These are phyloP conservation scores for Bombus huntii DNA, from an alignment of 1,140 invertebrate genomes.

Conservation along the genomic window DNA sequence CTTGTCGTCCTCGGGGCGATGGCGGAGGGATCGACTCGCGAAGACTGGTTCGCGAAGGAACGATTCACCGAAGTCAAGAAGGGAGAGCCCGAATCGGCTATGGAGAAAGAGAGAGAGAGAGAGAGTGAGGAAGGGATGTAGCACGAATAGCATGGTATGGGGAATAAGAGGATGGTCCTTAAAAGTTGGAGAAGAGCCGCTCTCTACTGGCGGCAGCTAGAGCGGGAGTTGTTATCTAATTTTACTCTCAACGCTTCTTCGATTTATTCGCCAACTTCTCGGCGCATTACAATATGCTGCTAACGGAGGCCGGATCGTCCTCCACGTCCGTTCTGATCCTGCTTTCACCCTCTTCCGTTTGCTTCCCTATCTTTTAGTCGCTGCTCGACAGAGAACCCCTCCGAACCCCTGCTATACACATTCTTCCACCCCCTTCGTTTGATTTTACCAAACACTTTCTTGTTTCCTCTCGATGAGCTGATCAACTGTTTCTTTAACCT, in stretches of 20 bases:
- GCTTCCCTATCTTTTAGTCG: conserved; percentile 23
- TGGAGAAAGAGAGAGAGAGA: conserved; percentile 32
- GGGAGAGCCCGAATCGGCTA: conserved; percentile 16
- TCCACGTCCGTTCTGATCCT: conserved; percentile 53
- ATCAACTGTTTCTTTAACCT: conserved; percentile 36
- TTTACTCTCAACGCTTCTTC: conserved; percentile 83
- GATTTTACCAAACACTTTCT: conserved; percentile 44
- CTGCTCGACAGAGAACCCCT: conserved; percentile 12
- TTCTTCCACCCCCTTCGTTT: conserved; percentile 26
- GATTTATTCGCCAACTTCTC: conserved; percentile 83
- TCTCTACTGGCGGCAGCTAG: conserved; percentile 72
- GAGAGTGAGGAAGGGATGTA: conserved; percentile 52
- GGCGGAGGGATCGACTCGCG: conserved; percentile 23
- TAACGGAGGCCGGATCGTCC: conserved; percentile 77
- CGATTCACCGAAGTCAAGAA: background rate
- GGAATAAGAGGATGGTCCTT: conserved; percentile 80
- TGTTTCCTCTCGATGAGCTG: conserved; percentile 20
- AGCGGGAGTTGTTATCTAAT: conserved; percentile 82
- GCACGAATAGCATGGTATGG: conserved; percentile 61
- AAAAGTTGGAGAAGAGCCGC: conserved; percentile 80
- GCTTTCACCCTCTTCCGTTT: conserved; percentile 39
- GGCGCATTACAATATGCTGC: conserved; percentile 82
- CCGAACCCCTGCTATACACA: conserved; percentile 4
- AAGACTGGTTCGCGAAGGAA: conserved; percentile 20
- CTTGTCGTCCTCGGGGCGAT: conserved; percentile 49